A percentile compares a stretch with the other conserved stretches of the same genome.
These are phyloP conservation scores for Drosophila infuscata DNA, from an alignment of 2,888 invertebrate species.

Conservation along the genomic window DNA sequence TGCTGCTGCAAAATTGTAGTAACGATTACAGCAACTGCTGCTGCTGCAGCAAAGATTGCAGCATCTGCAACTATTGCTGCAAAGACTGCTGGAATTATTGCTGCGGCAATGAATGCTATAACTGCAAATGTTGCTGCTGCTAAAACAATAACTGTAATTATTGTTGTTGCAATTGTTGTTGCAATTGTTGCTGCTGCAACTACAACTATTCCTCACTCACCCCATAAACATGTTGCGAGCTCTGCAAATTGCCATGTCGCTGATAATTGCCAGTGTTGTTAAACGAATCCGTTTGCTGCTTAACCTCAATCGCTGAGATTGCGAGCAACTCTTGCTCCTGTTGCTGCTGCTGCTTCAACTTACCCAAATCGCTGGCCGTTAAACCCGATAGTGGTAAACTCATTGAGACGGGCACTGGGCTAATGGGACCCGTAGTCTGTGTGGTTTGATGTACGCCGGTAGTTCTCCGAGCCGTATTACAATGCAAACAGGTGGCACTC, in stretches of 20 bases:
- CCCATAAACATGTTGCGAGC: neutral
- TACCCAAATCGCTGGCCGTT: conserved; percentile 20
- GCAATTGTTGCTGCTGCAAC: conserved; percentile 24
- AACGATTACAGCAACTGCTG: conserved; percentile 26
- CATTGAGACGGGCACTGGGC: conserved; percentile 83
- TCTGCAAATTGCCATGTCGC: neutral
- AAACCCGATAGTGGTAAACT: conserved; percentile 42
- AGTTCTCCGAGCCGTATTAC: conserved; percentile 84
- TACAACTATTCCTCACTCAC: conserved; percentile 37
- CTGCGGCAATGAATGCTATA: conserved; percentile 30
- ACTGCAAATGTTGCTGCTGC: conserved; percentile 29
- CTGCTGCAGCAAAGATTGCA: conserved; percentile 50
- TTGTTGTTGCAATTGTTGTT: conserved; percentile 56
- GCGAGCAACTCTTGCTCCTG: conserved; percentile 4
- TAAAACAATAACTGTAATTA: conserved; percentile 12
- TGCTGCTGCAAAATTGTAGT: neutral
- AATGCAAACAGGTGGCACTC: conserved; percentile 83
- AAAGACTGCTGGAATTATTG: conserved; percentile 23
- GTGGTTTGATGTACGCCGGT: conserved; percentile 85
- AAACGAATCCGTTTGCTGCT: conserved; percentile 13
- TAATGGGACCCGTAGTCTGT: conserved; percentile 85
- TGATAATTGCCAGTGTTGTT: neutral
- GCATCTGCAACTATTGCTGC: conserved; percentile 37
- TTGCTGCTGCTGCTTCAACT: conserved; percentile 8
- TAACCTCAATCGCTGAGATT: neutral